phyloP scores from a whole-genome alignment of 2,113 vertebrate species.

The Vimba vimba region DNA sequence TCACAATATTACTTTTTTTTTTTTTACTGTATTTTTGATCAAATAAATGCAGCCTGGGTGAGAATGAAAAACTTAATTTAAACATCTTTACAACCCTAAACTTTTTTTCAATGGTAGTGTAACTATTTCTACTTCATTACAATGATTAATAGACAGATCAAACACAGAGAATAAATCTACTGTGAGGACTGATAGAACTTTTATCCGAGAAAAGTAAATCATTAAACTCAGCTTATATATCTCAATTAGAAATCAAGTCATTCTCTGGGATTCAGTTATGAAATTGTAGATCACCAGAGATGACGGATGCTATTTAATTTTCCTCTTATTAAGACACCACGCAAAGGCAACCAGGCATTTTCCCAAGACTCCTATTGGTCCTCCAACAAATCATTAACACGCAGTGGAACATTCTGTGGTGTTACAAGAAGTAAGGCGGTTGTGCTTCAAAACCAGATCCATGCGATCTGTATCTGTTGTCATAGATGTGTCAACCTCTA shows the following conservation, averaged over 20 bases:
- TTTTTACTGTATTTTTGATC: neutral
- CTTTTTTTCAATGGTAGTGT: neutral
- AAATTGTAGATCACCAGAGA: slow-evolving; percentile 13
- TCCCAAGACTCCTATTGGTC: slow-evolving; percentile 17
- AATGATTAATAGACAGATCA: slow-evolving; percentile 28
- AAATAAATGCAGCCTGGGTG: neutral
- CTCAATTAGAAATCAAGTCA: slow-evolving; percentile 29
- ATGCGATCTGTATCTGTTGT: slow-evolving; percentile 62
- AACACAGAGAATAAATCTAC: neutral
- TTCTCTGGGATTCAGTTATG: neutral
- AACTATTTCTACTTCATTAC: neutral
- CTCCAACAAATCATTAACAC: neutral
- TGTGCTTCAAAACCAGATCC: slow-evolving; percentile 63
- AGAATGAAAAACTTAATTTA: neutral
- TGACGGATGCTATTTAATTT: slow-evolving; percentile 33
- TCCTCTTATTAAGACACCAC: slow-evolving; percentile 33
- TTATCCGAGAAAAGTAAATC: neutral
- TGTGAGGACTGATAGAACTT: neutral
- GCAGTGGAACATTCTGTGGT: slow-evolving; percentile 31
- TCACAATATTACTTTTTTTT: neutral
- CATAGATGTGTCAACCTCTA: neutral
- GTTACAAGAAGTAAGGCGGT: slow-evolving; percentile 61
- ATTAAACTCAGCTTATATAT: slow-evolving; percentile 27
- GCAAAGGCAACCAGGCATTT: slow-evolving; percentile 23
- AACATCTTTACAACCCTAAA: neutral